phyloP scores from a whole-genome alignment of 2,888 invertebrate genomes.

The Sussaba pulchella region DNA sequence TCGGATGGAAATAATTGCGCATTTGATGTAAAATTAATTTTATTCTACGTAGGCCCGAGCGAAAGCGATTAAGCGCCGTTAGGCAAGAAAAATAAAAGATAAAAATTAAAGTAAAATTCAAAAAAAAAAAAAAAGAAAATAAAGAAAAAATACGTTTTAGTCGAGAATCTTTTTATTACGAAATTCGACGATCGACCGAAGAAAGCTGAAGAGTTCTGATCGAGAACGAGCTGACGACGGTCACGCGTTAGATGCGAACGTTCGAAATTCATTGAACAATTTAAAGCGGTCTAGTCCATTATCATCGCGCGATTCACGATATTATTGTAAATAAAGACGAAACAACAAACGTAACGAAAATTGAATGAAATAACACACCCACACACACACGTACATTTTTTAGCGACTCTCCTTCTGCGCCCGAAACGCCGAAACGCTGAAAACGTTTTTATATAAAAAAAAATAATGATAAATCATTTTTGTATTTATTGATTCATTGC shows the following conservation, averaged over 20 bases:
- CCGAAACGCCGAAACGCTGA: conserved; percentile 68
- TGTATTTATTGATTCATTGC: conserved; percentile 81
- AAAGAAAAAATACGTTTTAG: conserved; percentile 16
- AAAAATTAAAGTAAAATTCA: conserved; percentile 6
- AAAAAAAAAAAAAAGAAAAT: conserved; percentile 11
- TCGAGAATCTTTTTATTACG: conserved; percentile 35
- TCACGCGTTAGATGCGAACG: conserved; percentile 31
- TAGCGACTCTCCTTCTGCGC: conserved; percentile 52
- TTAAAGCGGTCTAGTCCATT: conserved; percentile 78
- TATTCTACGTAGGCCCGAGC: conserved; percentile 71
- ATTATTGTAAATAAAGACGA: conserved; percentile 54
- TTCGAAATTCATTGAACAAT: conserved; percentile 56
- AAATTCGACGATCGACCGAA: conserved; percentile 6
- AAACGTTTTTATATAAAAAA: conserved; percentile 41
- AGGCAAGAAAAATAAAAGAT: conserved; percentile 31
- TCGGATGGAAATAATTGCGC: conserved; percentile 73
- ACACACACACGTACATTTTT: conserved; percentile 59
- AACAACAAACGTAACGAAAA: conserved; percentile 6
- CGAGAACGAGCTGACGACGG: conserved; percentile 35
- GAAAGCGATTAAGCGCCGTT: conserved; percentile 66
- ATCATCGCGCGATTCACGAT: conserved; percentile 66
- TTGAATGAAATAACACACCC: conserved; percentile 39
- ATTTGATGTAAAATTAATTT: conserved; percentile 75
- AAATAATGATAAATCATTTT: conserved; percentile 66
- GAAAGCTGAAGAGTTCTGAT: conserved; percentile 46